A percentile compares a stretch with the other conserved stretches of the same genome.
Conservation (phyloP, 2,113 vertebrate species). For the Brachypodius melanocephalos region DNA sequence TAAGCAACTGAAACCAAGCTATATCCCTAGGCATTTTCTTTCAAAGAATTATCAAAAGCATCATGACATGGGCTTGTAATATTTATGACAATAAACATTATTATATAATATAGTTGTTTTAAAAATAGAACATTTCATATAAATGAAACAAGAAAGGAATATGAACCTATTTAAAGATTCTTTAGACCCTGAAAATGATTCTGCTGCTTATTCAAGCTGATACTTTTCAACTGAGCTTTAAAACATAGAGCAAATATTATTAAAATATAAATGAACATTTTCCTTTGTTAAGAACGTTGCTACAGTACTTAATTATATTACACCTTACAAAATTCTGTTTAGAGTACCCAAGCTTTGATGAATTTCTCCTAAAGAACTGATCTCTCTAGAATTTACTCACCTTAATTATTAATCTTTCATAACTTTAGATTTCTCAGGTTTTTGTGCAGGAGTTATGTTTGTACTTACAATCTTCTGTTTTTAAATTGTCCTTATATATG, state of each 20-base stretch:
- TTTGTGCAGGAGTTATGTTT: not conserved
- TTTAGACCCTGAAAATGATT: not conserved
- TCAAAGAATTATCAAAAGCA: not conserved
- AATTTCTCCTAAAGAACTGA: not conserved
- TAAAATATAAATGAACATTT: not conserved
- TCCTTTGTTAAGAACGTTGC: not conserved
- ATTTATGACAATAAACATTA: not conserved
- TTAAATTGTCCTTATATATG: not conserved
- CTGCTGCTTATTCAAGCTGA: not conserved
- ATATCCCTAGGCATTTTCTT: not conserved
- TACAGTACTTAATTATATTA: not conserved
- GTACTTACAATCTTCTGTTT: not conserved
- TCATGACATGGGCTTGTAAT: not conserved
- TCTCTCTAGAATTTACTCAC: not conserved
- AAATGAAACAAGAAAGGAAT: not conserved
- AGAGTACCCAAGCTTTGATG: not conserved
- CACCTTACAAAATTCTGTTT: not conserved
- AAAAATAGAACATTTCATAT: not conserved
- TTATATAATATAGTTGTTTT: not conserved
- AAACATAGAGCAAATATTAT: not conserved
- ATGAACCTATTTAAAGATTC: not conserved
- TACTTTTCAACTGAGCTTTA: not conserved
- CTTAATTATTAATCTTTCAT: not conserved
- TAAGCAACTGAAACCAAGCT: not conserved
- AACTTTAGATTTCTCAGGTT: not conserved